These are phyloP conservation scores for Hyppa rectilinea DNA, from an alignment of 2,888 invertebrate species.

Conservation along the genomic window DNA sequence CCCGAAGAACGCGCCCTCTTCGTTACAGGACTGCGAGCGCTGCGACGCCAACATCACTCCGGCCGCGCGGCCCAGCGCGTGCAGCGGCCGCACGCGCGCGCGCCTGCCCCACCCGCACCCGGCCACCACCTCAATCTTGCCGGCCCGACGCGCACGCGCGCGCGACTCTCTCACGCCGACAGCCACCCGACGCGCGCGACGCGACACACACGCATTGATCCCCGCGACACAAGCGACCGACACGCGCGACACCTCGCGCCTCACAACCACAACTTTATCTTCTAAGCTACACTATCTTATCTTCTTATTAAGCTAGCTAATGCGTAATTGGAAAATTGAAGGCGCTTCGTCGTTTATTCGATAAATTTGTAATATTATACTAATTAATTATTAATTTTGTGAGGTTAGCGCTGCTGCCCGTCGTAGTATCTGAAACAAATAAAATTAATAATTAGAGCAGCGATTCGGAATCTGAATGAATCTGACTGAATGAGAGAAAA, in stretches of 20 bases:
- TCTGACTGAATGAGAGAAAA: conserved; percentile 73
- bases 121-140: conserved; percentile 89
- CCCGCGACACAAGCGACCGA: conserved; percentile 44
- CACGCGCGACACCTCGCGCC: conserved; percentile 59
- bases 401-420: conserved; percentile 75
- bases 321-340: conserved; percentile 83
- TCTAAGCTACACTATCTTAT: conserved; percentile 71
- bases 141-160: conserved; percentile 73
- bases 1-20: conserved; percentile 90
- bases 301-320: conserved; percentile 76
- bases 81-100: conserved; percentile 89
- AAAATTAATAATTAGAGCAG: conserved; percentile 74
- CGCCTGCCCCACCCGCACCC: conserved; percentile 90
- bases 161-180: conserved; percentile 69
- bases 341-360: conserved; percentile 86
- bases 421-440: conserved; percentile 86
- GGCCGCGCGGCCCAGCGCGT: conserved; percentile 87
- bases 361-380: conserved; percentile 70
- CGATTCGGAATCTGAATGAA: conserved; percentile 62
- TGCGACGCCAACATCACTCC: conserved; percentile 88
- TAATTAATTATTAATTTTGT: conserved; percentile 72
- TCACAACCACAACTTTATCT: conserved; percentile 72
- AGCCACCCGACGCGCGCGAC: conserved; percentile 57
- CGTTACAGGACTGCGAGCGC: conserved; percentile 90
- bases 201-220: conserved; percentile 68